Percentiles rank a stretch among this genome's conserved stretches.
These are phyloP conservation scores for Drosophila miranda DNA, from an alignment of 1,140 invertebrate genomes.

Conservation along the genomic window DNA sequence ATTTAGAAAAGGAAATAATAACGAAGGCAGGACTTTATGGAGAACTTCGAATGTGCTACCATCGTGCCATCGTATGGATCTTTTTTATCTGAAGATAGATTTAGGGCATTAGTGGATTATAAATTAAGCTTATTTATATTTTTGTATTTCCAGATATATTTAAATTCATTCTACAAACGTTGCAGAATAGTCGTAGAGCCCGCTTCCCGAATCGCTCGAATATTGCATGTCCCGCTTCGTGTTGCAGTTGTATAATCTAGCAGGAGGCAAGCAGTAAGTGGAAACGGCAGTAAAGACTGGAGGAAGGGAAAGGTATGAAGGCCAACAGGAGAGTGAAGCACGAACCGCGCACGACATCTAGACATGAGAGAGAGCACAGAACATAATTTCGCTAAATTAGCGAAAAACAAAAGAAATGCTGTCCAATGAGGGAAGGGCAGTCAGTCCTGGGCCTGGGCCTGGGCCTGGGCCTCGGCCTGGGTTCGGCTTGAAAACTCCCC, in stretches of 20 bases:
- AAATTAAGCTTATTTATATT: too few species aligned
- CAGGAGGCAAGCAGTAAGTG: not conserved
- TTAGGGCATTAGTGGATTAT: too few species aligned
- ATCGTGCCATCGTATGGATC: too few species aligned
- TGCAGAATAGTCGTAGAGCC: not conserved
- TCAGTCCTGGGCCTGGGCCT: constrained; percentile 5
- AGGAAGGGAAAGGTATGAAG: too few species aligned
- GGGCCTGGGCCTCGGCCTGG: constrained; percentile 9
- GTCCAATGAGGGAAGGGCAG: constrained; percentile 23
- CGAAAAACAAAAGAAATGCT: constrained; percentile 78
- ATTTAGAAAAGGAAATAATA: constrained; percentile 75
- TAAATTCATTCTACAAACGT: too few species aligned
- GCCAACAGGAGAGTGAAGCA: constrained; percentile 56
- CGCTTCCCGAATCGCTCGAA: constrained; percentile 33
- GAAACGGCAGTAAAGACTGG: constrained; percentile 13
- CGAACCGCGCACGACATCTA: constrained; percentile 65
- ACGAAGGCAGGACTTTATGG: constrained; percentile 11
- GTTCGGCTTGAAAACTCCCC: constrained; percentile 67
- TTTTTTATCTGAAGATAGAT: too few species aligned
- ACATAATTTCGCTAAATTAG: constrained; percentile 81
- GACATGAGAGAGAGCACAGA: constrained; percentile 64
- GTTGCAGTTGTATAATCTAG: too few species aligned
- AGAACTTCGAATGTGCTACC: constrained; percentile 30
- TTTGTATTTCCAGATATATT: too few species aligned
- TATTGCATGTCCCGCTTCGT: constrained; percentile 65